Base-by-base conservation (phyloP, 2,113 vertebrate genomes). In the Otus sunia region DNA sequence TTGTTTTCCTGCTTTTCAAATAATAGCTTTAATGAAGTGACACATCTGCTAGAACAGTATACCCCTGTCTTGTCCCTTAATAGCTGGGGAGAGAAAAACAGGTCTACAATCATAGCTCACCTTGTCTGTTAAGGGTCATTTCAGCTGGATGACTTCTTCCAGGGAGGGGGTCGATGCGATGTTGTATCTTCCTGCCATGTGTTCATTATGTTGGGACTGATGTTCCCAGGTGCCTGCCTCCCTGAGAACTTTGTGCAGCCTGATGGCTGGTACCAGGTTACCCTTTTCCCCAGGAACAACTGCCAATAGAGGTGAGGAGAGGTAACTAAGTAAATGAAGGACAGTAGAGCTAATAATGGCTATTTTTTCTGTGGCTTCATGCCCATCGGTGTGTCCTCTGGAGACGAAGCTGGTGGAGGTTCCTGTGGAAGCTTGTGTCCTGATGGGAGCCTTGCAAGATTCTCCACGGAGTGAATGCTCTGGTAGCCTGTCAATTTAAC, bases 241-340 rank as follows among this genome's bases (percentile, higher is more conserved):
- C 22, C 3, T 0, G 8, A 49, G 49, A 71, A 29, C 50, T 53
- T 6, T 1, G 6, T 60, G 18, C 53, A 73, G 34, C n/a, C 32
- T 34, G 15, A 12, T 1, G 12, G 32, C 45, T 67, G 21, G 12
- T 58, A 32, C 30, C 76, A 71, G 43, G 29, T 73, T 49, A 43
- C 36, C 36, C 18, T 58, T 39, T n/a, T 20, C 19, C 52, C 4
- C 20, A 41, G 37, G 62, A 83, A 66, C 0, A 0, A 17, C 37
- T 49, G 66, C 36, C 74, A 62, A 30, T 4, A 27, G 23, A 72
- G 13, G 11, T 84, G 20, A 6, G 2, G 30, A n/a, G 55, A 27
- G 19, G 17, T 49, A 66, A 15, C 21, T 17, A 43, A 47, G 47
- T 39, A 68, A 75, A 49, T 39, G 34, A 79, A 34, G 11, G 53